Conservation (phyloP, 2,113 vertebrate genomes). For the Malurus alboscapulatus region DNA sequence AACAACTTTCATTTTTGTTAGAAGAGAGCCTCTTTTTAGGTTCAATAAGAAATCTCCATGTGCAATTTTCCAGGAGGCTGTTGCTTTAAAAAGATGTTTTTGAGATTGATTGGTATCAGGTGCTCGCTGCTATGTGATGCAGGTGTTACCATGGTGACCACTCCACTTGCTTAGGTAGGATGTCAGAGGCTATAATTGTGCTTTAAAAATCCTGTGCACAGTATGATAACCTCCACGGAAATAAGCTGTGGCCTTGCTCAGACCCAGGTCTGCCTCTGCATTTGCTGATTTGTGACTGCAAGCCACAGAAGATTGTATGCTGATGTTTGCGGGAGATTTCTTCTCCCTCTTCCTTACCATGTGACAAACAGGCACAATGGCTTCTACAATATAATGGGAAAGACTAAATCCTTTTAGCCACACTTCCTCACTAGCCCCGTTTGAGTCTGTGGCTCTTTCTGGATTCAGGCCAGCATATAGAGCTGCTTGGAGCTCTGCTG, state of each 20-base stretch:
- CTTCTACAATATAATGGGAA: neutral
- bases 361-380: neutral
- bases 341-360: neutral
- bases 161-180: constrained; percentile 29
- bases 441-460: neutral
- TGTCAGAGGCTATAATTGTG: constrained; percentile 24
- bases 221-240: neutral
- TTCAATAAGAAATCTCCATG: neutral
- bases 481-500: neutral
- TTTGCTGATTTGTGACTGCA: neutral
- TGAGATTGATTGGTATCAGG: constrained; percentile 27
- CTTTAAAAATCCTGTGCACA: neutral
- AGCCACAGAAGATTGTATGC: neutral
- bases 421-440: neutral
- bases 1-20: neutral
- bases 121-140: constrained; percentile 10
- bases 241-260: neutral
- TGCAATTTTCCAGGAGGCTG: neutral
- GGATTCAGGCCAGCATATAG: neutral
- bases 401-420: neutral
- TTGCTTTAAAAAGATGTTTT: constrained; percentile 47
- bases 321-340: neutral
- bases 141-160: constrained; percentile 35
- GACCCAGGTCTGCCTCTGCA: neutral
- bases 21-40: neutral